Evolutionary conservation across 1,140 invertebrate genomes (phyloP).

Genomic region (Hylaeus volcanicus): DNA sequence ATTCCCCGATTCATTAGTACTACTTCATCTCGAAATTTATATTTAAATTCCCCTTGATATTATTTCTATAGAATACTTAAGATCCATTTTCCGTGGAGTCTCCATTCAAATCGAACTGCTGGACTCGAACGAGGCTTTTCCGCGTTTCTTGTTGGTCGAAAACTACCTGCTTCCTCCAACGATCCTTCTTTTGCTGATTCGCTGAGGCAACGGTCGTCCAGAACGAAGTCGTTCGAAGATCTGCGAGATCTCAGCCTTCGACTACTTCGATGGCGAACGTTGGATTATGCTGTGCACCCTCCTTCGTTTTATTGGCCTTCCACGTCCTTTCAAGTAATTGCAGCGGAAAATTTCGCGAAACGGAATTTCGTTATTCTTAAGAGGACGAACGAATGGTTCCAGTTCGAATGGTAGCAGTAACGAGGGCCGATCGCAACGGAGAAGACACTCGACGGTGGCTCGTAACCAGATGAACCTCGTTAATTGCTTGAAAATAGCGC

Average conservation of each 20-base stretch:
- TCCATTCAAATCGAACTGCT: too few relatives aligned
- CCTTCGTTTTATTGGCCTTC: not conserved
- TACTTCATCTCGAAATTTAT: too few relatives aligned
- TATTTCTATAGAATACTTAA: too few relatives aligned
- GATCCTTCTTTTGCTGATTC: conserved; percentile 11
- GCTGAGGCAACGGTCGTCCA: not conserved
- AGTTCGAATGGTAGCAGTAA: not conserved
- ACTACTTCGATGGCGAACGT: not conserved
- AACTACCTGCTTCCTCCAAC: conserved; percentile 38
- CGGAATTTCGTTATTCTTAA: not conserved
- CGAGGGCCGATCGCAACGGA: not conserved
- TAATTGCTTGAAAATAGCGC: too few relatives aligned
- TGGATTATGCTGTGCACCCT: not conserved
- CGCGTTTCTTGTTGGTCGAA: conserved; percentile 20
- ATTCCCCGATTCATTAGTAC: too few relatives aligned
- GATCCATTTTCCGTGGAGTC: too few relatives aligned
- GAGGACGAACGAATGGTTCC: not conserved
- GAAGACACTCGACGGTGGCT: too few relatives aligned
- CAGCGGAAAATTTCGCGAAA: not conserved
- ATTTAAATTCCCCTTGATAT: too few relatives aligned
- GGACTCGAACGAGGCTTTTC: too few relatives aligned
- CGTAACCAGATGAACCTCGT: too few relatives aligned
- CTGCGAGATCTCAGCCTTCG: not conserved
- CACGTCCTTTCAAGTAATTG: not conserved
- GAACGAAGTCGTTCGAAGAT: conserved; percentile 25